These are phyloP conservation scores for Acanthococcus lagerstroemiae DNA, from an alignment of 2,888 invertebrate genomes.

Conservation along the genomic window DNA sequence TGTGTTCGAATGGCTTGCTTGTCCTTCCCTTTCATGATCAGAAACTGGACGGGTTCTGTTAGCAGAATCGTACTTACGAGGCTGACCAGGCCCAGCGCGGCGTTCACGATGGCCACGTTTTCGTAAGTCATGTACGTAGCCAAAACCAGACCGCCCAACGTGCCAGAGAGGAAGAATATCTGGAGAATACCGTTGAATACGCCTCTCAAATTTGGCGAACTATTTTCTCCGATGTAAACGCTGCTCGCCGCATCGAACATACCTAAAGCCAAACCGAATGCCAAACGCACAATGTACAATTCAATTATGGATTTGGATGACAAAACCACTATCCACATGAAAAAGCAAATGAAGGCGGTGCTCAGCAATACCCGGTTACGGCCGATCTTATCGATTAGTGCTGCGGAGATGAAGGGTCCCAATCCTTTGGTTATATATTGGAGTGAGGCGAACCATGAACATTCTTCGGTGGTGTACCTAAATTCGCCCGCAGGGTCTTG, in stretches of 20 bases:
- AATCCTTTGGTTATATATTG: neutral
- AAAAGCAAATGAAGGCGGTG: neutral
- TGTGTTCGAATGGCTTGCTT: conserved; percentile 3
- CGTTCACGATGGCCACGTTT: conserved; percentile 3
- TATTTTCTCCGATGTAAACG: conserved; percentile 35
- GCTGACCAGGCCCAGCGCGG: too few species aligned
- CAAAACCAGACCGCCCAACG: conserved; percentile 34
- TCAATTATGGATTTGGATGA: neutral
- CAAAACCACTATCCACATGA: neutral
- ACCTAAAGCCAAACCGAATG: conserved; percentile 36
- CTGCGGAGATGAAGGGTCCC: neutral
- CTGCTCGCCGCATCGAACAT: conserved; percentile 35
- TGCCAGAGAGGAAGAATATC: conserved; percentile 16
- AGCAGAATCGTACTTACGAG: conserved; percentile 23
- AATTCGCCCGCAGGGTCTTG: neutral
- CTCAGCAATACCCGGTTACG: neutral
- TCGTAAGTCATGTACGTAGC: conserved; percentile 34
- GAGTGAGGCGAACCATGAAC: conserved; percentile 16
- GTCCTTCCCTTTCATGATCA: conserved; percentile 32
- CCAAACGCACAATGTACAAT: conserved; percentile 33
- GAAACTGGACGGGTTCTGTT: conserved; percentile 35
- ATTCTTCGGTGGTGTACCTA: neutral
- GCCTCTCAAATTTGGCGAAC: neutral
- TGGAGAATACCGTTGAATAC: neutral
- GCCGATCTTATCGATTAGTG: neutral